Percentiles rank a stretch among this genome's conserved stretches.
These are phyloP conservation scores for Bubo bubo DNA, from an alignment of 2,113 vertebrate genomes.

Conservation along the genomic window DNA sequence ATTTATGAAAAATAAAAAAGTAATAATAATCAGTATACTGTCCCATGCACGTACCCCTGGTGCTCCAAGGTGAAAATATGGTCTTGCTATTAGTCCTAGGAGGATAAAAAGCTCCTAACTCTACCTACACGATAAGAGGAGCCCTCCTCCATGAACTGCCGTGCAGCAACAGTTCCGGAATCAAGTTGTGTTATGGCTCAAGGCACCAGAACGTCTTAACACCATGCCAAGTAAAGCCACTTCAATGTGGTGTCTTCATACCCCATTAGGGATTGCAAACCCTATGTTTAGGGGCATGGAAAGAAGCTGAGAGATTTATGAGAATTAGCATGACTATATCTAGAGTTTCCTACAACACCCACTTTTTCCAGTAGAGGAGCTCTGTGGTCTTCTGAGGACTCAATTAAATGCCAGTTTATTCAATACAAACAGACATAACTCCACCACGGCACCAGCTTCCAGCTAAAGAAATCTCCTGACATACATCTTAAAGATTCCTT, in stretches of 20 bases:
- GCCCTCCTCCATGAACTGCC: neutral
- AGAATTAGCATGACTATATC: neutral
- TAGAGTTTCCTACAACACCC: neutral
- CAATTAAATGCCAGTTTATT: neutral
- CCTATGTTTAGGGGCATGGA: conserved; percentile 1
- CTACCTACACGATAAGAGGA: neutral
- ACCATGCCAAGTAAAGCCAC: neutral
- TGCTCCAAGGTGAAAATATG: neutral
- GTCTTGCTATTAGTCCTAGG: neutral
- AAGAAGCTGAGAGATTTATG: neutral
- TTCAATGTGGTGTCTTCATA: neutral
- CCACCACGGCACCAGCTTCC: neutral
- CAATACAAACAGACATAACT: neutral
- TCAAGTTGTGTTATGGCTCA: neutral
- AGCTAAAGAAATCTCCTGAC: neutral
- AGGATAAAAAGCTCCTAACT: neutral
- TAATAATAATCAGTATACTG: neutral
- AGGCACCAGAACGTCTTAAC: neutral
- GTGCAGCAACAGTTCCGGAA: accelerated
- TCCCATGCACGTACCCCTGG: neutral
- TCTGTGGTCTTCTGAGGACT: neutral
- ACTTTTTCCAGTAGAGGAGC: neutral
- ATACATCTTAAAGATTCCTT: neutral
- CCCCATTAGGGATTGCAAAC: neutral
- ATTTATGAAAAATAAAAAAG: neutral